Evolutionary conservation across 1,140 invertebrate species (phyloP), one percentile per base, ranked within the genome.

Genomic region (Calliopsis andreniformis): DNA sequence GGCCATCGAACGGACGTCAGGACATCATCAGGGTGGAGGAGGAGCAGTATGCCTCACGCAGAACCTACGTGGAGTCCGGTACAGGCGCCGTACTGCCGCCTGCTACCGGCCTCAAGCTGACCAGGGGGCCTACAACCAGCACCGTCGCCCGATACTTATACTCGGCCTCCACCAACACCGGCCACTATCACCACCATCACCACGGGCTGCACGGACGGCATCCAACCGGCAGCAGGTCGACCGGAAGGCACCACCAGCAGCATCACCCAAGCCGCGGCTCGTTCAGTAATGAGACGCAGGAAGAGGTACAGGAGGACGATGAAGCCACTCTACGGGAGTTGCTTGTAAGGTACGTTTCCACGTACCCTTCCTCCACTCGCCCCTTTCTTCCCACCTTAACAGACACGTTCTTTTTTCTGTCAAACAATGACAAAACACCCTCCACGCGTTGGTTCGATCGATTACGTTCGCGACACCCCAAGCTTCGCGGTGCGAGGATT

Each of bases 311-410:
- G 94, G 95, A 95, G 92, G 95, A 96, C 92, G 95, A 96, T 93
- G 95, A 96, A 93, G 94, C 95, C 90, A 96, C 95, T 94, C 95
- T 96, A 92, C 95, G 95, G 94, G 95, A 96, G 94, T 94, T 96
- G 93, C 95, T 96, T 93, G 94, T 96, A 95, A 96, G 96, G 96
- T 96, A 96, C 92, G 93, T 78, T 80, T 42, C 58, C 68, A 55
- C 76, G 76, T 80, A 53, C 59, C 67, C 28, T 10, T 93, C 43
- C 42, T 45, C 42, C 58, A 53, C 28, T 47, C 56, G 20, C 56
- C 53, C 61, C 66, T 62, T 49, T 30, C 35, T 43, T 51, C 16
- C 42, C 49, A 62, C 75, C 66, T 18, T 70, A 53, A 42, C 56
- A n/a, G 61, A 25, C 30, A 59, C 64, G 55, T 28, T 73, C 47